These are phyloP conservation scores for Eutrigla gurnardus DNA, from an alignment of 2,797 vertebrate species.

Conservation along the genomic window DNA sequence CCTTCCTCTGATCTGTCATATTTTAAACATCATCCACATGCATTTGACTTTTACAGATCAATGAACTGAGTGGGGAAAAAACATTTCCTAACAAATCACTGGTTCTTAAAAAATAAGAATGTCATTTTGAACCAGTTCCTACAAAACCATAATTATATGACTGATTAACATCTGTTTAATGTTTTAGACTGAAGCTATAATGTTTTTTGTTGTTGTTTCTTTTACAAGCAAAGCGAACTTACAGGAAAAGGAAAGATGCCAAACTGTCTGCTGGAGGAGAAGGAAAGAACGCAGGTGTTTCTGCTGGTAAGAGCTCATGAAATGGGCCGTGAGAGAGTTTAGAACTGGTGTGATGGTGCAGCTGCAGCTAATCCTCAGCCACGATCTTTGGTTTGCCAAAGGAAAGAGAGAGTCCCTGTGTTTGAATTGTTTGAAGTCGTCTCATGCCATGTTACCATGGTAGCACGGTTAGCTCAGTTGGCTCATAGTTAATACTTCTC, in stretches of 20 bases:
- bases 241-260: slow-evolving; percentile 53
- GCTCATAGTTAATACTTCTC: not conserved
- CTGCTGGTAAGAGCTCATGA: slow-evolving; percentile 47
- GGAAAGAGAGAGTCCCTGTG: not conserved
- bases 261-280: slow-evolving; percentile 44
- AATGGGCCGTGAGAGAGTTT: not conserved
- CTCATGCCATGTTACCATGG: not conserved
- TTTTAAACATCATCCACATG: not conserved
- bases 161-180: not conserved
- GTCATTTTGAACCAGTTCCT: not conserved
- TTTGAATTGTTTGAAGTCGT: not conserved
- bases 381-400: not conserved
- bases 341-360: not conserved
- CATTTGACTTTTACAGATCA: not conserved
- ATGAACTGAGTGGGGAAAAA: not conserved
- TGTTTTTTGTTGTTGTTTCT: not conserved
- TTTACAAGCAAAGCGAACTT: slow-evolving; percentile 53
- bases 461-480: too few species aligned
- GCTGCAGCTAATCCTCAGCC: not conserved
- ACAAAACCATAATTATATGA: not conserved
- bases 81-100: not conserved
- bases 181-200: not conserved
- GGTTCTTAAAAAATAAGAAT: not conserved
- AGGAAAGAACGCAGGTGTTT: slow-evolving; percentile 29
- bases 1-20: not conserved